Evolutionary conservation across 2,888 invertebrate genomes (phyloP).

Genomic region (Cryptus viduatorius): DNA sequence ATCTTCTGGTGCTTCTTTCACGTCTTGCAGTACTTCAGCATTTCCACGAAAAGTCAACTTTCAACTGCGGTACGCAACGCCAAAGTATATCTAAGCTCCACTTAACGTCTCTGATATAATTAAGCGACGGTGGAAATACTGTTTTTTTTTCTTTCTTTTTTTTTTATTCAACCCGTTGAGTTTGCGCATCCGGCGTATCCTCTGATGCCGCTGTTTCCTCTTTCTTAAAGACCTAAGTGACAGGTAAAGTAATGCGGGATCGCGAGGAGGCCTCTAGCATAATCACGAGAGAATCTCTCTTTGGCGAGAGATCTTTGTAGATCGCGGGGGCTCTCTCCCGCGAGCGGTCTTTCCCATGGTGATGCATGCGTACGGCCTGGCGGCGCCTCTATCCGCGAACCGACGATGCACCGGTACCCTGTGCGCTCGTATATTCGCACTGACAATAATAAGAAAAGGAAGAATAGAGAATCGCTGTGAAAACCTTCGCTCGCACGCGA

Average conservation of each 20-base stretch:
- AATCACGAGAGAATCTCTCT: slow-evolving; percentile 49
- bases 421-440: slow-evolving; percentile 14
- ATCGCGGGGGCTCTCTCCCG: not conserved
- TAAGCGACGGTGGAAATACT: slow-evolving; percentile 35
- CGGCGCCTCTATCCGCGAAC: slow-evolving; percentile 39
- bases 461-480: slow-evolving; percentile 29
- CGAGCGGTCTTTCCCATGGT: slow-evolving; percentile 24
- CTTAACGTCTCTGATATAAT: slow-evolving; percentile 61
- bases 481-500: slow-evolving; percentile 54
- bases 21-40: not conserved
- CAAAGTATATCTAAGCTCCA: slow-evolving; percentile 12
- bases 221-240: slow-evolving; percentile 75
- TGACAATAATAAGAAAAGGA: slow-evolving; percentile 41
- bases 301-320: slow-evolving; percentile 36
- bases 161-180: slow-evolving; percentile 48
- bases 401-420: slow-evolving; percentile 16
- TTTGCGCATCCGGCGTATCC: slow-evolving; percentile 48
- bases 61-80: slow-evolving; percentile 10
- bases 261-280: slow-evolving; percentile 12
- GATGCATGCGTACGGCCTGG: slow-evolving; percentile 32
- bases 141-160: not conserved
- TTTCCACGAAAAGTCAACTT: slow-evolving; percentile 57
- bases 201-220: slow-evolving; percentile 57
- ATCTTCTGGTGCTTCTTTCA: too few relatives aligned
- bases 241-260: slow-evolving; percentile 72